Base-by-base conservation (phyloP, 2,797 vertebrate genomes). In the Enteromius anoplus region DNA sequence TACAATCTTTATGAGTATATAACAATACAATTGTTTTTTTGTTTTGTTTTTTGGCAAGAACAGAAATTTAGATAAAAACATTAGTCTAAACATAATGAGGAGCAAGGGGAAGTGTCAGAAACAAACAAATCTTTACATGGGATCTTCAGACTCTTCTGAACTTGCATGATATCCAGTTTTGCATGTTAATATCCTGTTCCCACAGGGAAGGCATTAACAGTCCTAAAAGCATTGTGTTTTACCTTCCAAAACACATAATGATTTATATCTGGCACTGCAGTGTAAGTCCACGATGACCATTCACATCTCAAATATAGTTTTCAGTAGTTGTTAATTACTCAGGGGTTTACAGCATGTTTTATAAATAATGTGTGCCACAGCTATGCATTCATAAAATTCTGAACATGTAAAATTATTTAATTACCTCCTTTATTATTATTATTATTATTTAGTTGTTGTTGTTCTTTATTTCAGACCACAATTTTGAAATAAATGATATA, bases 161-260 rank as follows among this genome's bases (percentile, higher is more conserved):
- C 11, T 45, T 80, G 12, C 34, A n/a, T 49, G 40, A 62, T 49
- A 5, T 42, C 6, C 40, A 62, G 29, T 71, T 80, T 29, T 71
- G 51, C 37, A 60, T 80, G 15, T 58, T 49, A 23, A 81, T 49
- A 49, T 62, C 26, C 40, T 71, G 51, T 58, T 62, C 58, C 65
- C 70, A 64, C 55, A 64, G 21, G 32, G n/a, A 51, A 82, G 73
- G 58, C 32, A 51, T 71, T 60, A 75, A 73, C 26, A 21, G 55
- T 47, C 69, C 42, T 34, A 19, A 49, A 72, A 72, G 23, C 23
- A 4, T 75, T 23, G 47, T 65, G 42, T 21, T 62, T 62, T 65
- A 34, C 17, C 8, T 26, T 32, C n/a, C 23, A 68, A 82, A 53
- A 64, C 42, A 72, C 40, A 60, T 23, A 34, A 26, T 71, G 17